Conservation (phyloP, 2,888 invertebrate genomes). For the Drosophila cyrtoloma region DNA sequence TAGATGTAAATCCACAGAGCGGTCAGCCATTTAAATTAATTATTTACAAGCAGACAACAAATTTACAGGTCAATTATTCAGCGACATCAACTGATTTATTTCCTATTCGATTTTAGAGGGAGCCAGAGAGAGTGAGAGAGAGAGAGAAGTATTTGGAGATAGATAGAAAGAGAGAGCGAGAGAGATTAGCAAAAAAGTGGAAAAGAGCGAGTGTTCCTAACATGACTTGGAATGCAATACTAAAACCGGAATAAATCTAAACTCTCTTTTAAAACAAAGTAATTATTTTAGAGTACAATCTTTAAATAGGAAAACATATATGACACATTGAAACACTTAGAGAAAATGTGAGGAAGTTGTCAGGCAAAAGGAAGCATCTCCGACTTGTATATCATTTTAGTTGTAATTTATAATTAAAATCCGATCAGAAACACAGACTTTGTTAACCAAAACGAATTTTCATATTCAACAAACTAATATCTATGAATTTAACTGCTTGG, state of each 20-base stretch:
- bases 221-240: neutral
- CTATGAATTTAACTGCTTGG: no score
- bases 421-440: no score
- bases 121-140: neutral
- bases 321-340: neutral
- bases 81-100: constrained; percentile 52
- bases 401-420: neutral
- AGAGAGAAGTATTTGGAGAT: neutral
- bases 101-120: neutral
- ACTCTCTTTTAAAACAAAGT: neutral
- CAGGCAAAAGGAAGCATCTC: neutral
- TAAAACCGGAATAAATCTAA: neutral
- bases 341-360: no score
- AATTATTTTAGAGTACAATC: neutral
- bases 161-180: neutral
- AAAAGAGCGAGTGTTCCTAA: neutral
- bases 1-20: constrained; percentile 1
- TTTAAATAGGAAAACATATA: neutral
- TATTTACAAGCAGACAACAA: constrained; percentile 47
- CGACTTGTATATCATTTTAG: neutral
- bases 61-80: constrained; percentile 61
- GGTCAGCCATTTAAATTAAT: constrained; percentile 58
- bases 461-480: neutral
- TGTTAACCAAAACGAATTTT: neutral
- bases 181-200: neutral